phyloP scores from a whole-genome alignment of 37 sponge, comb jelly and placozoan genomes.

The Agelas oroides region DNA sequence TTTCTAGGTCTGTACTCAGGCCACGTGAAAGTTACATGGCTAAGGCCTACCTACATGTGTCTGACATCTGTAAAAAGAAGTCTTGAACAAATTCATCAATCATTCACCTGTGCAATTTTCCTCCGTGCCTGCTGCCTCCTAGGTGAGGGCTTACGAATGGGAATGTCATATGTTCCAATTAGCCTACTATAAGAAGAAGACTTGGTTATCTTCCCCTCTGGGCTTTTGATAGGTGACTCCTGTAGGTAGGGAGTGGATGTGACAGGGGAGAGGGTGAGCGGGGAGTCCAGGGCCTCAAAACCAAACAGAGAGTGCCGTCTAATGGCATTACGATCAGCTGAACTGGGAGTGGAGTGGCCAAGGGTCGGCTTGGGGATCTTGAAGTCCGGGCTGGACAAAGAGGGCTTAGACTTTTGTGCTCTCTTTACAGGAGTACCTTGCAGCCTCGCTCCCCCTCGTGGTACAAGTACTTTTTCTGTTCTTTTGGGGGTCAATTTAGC shows the following conservation, averaged over 20 bases:
- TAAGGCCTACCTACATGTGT: too few species aligned
- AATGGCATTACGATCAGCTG: not conserved
- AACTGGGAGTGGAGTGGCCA: constrained; percentile 43
- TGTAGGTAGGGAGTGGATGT: not conserved
- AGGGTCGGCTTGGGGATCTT: constrained; percentile 12
- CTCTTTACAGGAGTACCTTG: too few species aligned
- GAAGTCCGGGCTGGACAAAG: not conserved
- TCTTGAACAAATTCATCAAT: too few species aligned
- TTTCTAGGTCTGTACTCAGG: too few species aligned
- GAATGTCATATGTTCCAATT: constrained; percentile 33
- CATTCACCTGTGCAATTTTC: too few species aligned
- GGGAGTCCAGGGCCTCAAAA: constrained; percentile 46
- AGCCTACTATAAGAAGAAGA: not conserved
- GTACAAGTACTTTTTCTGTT: too few species aligned
- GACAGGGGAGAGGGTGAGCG: constrained; percentile 42
- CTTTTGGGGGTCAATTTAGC: too few species aligned
- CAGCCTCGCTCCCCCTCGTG: too few species aligned
- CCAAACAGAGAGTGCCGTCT: constrained; percentile 39
- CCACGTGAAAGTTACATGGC: too few species aligned
- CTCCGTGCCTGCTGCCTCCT: constrained; percentile 3
- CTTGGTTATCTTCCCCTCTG: not conserved
- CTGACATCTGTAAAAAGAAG: too few species aligned
- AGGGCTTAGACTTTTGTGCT: too few species aligned
- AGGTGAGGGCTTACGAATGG: not conserved
- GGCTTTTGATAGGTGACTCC: not conserved